These are phyloP conservation scores for Seriola dumerili DNA, from an alignment of 2,113 vertebrate species.

Conservation along the genomic window DNA sequence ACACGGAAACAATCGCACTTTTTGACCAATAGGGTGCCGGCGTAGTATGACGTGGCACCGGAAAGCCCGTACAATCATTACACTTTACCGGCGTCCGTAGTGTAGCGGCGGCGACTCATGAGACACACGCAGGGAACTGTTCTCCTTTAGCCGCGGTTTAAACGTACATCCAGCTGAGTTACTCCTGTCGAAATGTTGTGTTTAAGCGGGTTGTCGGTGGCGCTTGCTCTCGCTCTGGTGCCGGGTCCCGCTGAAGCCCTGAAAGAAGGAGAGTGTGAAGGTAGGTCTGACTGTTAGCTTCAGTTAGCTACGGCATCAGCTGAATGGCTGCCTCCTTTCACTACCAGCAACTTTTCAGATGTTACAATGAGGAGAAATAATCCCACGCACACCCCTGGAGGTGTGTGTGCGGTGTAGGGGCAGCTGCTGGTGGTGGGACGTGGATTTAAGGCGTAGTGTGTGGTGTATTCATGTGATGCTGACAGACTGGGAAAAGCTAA, in stretches of 20 bases:
- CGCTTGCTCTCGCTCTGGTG: slow-evolving; percentile 86
- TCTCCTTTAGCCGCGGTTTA: not conserved
- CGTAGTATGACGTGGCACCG: slow-evolving; percentile 53
- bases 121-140: not conserved
- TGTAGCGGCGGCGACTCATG: slow-evolving; percentile 6
- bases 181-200: slow-evolving; percentile 83
- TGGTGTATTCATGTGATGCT: not conserved
- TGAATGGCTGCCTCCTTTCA: not conserved
- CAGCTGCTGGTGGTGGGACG: no score
- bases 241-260: slow-evolving; percentile 80
- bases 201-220: slow-evolving; percentile 87
- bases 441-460: not conserved
- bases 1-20: not conserved
- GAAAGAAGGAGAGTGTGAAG: slow-evolving; percentile 93
- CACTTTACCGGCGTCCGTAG: slow-evolving; percentile 69
- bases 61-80: slow-evolving; percentile 49
- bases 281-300: slow-evolving; percentile 76
- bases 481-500: not conserved
- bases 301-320: not conserved
- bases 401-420: no score
- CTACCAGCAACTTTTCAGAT: not conserved
- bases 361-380: no score
- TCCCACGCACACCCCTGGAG: not conserved
- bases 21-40: slow-evolving; percentile 79
- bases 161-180: not conserved